Base-by-base conservation (phyloP, 2,113 vertebrate genomes). In the Cryptomyrus ogoouensis region DNA sequence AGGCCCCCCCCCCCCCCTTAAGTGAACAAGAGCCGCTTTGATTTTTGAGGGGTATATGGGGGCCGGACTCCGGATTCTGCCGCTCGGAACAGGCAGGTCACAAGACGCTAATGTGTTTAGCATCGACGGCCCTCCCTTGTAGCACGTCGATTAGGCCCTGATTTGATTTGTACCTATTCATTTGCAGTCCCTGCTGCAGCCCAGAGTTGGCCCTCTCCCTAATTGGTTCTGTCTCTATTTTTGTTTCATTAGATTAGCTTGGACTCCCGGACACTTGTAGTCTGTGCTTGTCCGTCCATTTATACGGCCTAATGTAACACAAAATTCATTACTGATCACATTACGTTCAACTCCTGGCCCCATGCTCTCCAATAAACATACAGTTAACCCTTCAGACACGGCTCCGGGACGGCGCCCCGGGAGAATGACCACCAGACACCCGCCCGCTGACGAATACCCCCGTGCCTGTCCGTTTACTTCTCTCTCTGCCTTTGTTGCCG, bases 311-410 rank as follows among this genome's bases (percentile, higher is more conserved):
- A 98, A 99, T 98, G 98, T 98, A 98, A 98, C 97, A 96, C 97
- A 98, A 99, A 99, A 99, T 99, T 99, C 97, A 98, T 99, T 98
- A 99, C 97, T 97, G 98, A 98, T 99, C 97, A 97, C 97, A 98
- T 98, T 99, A 98, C 97, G 97, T 97, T 97, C 97, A 97, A 97
- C 97, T 97, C 96, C 96, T 95, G 96, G 96, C 96, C 96, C 94
- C 89, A 80, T 96, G 96, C 95, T 94, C 95, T 94, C 95, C 95
- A 95, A 97, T 97, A 97, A 97, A 97, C 97, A 96, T 97, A 96
- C 95, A 94, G 96, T 97, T 97, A 97, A 97, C 96, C 95, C 95
- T 93, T 95, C 96, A 93, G 92, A 90, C 91, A 89, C 92, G 88
- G 92, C 94, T 92, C 91, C 91, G 90, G 90, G 93, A 87, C 92